Percentiles rank a stretch among this genome's conserved stretches.
These are phyloP conservation scores for Sparus aurata DNA, from an alignment of 2,797 vertebrate species.

Conservation along the genomic window DNA sequence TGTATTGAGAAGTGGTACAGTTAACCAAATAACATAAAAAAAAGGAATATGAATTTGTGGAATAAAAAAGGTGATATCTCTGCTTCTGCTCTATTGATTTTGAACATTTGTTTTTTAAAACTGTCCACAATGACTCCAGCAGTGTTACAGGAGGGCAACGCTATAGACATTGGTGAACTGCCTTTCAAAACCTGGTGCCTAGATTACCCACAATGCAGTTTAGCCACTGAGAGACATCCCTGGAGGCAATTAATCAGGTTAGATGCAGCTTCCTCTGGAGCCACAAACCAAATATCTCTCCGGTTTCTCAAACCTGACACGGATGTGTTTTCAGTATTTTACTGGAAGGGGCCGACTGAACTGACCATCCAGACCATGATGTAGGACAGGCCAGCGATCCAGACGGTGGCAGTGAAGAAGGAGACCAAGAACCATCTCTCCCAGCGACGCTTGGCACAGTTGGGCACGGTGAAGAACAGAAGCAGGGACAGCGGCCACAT, in stretches of 20 bases:
- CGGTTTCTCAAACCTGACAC: background rate
- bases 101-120: too few relatives aligned
- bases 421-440: constrained; percentile 96
- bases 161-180: too few relatives aligned
- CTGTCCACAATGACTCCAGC: too few relatives aligned
- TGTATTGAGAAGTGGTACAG: background rate
- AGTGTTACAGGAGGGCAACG: too few relatives aligned
- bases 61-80: too few relatives aligned
- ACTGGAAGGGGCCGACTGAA: constrained; percentile 26
- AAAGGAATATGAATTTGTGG: background rate
- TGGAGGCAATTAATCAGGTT: too few relatives aligned
- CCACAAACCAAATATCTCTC: background rate
- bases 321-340: background rate
- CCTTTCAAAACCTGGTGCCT: too few relatives aligned
- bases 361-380: constrained; percentile 99
- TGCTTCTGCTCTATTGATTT: too few relatives aligned
- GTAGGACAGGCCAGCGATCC: constrained; percentile 96
- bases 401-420: constrained; percentile 92
- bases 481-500: constrained; percentile 94
- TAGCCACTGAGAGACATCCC: too few relatives aligned
- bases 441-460: constrained; percentile 92
- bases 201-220: too few relatives aligned
- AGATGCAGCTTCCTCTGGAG: too few relatives aligned
- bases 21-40: background rate
- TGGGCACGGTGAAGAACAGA: constrained; percentile 94